These are phyloP conservation scores for Astreopora myriophthalma DNA, from an alignment of 64 coral and sea anemone genomes.

Conservation along the genomic window DNA sequence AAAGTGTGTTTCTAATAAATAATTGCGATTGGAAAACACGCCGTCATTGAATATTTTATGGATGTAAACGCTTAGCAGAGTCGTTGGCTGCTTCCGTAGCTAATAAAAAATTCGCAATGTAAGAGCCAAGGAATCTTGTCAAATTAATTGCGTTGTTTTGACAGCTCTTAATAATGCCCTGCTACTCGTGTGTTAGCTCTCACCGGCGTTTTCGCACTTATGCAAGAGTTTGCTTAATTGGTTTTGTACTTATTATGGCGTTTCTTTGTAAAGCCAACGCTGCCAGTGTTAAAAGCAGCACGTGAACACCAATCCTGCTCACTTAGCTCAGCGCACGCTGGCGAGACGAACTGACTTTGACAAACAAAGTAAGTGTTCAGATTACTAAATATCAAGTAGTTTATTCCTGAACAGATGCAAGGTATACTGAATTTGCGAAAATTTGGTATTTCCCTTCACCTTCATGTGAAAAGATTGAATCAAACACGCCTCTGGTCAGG, in stretches of 20 bases:
- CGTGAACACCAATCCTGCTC: conserved; percentile 42
- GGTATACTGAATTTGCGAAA: background rate
- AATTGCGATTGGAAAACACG: background rate
- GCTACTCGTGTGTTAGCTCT: background rate
- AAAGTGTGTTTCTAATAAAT: background rate
- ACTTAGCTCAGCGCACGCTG: background rate
- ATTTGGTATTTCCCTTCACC: too few relatives aligned
- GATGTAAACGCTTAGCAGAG: background rate
- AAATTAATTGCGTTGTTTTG: background rate
- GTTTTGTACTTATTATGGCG: background rate
- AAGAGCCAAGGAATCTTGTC: background rate
- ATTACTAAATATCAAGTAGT: background rate
- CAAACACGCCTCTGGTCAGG: too few relatives aligned
- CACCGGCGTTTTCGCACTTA: background rate
- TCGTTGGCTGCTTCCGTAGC: background rate
- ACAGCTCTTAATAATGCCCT: background rate
- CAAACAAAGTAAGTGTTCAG: background rate
- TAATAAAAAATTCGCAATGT: background rate
- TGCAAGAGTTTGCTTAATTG: conserved; percentile 42
- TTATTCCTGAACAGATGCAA: background rate
- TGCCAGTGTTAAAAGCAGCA: background rate
- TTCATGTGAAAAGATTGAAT: too few relatives aligned
- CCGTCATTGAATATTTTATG: background rate
- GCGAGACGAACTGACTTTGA: background rate
- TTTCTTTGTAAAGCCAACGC: background rate